Evolutionary conservation across 1,140 invertebrate species (phyloP).

Genomic region (Anastatus disparis): DNA sequence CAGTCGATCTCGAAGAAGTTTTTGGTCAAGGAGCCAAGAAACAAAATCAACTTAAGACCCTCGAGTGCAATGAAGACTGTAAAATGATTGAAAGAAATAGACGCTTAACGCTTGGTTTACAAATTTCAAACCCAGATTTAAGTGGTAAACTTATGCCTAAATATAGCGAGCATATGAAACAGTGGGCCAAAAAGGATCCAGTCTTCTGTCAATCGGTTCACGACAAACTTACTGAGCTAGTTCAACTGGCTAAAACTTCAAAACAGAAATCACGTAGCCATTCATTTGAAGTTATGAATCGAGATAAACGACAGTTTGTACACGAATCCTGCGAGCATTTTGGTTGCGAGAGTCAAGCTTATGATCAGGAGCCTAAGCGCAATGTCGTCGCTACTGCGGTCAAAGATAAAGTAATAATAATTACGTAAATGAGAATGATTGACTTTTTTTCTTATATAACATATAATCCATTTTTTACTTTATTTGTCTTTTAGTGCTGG

Average conservation of each 20-base stretch:
- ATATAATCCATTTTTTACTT: not conserved
- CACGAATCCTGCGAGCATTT: conserved; percentile 96
- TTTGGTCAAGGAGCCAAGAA: conserved; percentile 66
- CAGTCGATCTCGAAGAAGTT: conserved; percentile 75
- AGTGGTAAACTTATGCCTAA: conserved; percentile 81
- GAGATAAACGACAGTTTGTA: conserved; percentile 87
- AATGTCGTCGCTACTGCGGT: conserved; percentile 93
- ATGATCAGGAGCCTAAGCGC: conserved; percentile 93
- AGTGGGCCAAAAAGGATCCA: conserved; percentile 85
- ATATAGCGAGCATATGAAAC: conserved; percentile 89
- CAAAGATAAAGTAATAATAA: conserved; percentile 74
- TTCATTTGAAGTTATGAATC: conserved; percentile 93
- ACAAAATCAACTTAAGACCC: conserved; percentile 66
- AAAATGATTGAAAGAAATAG: conserved; percentile 86
- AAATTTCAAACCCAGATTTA: conserved; percentile 90
- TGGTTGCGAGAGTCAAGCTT: conserved; percentile 91
- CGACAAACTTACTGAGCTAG: conserved; percentile 85
- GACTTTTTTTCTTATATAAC: not conserved
- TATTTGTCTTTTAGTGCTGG: conserved; percentile 74
- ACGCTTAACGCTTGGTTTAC: conserved; percentile 86
- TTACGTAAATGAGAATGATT: not conserved
- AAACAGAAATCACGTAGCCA: conserved; percentile 87
- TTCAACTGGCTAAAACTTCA: conserved; percentile 88
- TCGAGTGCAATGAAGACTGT: conserved; percentile 95
- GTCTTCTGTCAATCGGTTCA: conserved; percentile 86